phyloP scores from a whole-genome alignment of 2,113 vertebrate species.

The Sclerurus mexicanus region DNA sequence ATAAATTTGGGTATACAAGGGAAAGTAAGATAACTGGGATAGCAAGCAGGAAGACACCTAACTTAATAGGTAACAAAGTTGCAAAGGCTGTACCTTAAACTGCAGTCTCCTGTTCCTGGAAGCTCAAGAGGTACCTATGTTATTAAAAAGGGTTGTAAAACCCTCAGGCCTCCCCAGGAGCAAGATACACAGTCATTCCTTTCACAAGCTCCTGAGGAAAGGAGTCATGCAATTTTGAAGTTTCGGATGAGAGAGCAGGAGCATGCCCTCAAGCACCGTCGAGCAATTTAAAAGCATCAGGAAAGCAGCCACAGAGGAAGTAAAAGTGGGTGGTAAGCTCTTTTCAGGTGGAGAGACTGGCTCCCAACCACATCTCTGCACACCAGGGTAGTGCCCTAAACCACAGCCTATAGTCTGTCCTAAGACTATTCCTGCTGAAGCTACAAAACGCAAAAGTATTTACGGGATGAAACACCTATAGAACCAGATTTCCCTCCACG shows the following conservation, averaged over 20 bases:
- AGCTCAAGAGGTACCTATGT: not conserved
- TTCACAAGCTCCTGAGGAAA: slow-evolving; percentile 2
- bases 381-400: not conserved
- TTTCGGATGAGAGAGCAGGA: not conserved
- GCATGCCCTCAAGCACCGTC: not conserved
- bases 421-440: not conserved
- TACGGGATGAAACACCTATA: not conserved
- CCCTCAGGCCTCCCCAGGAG: not conserved
- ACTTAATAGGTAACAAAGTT: not conserved
- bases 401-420: not conserved
- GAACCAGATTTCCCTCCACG: not conserved
- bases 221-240: not conserved
- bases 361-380: not conserved
- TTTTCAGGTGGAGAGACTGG: not conserved
- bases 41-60: not conserved
- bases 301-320: slow-evolving; percentile 4
- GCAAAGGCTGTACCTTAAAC: not conserved
- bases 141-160: not conserved
- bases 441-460: not conserved
- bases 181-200: not conserved
- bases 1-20: not conserved
- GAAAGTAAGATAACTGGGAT: not conserved
- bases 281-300: not conserved
- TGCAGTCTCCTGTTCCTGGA: not conserved
- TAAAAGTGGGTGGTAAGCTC: not conserved